Conservation (phyloP, 2,888 invertebrate species). For the Timema cristinae region DNA sequence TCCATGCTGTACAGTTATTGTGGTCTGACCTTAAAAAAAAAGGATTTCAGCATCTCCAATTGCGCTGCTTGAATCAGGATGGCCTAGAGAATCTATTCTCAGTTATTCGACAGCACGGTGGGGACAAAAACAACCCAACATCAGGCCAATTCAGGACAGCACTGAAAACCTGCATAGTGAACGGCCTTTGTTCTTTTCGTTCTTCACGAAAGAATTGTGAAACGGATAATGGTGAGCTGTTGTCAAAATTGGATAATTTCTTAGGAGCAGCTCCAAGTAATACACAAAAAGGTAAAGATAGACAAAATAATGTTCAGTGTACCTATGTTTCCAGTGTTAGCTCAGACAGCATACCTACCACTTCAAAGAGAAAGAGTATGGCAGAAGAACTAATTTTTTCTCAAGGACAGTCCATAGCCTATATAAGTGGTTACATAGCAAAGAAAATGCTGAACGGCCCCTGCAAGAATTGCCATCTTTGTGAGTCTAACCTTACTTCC, state of each 20-base stretch:
- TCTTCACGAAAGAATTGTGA: background rate
- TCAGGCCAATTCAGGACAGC: background rate
- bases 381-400: background rate
- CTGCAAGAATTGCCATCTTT: background rate
- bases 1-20: background rate
- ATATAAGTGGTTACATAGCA: background rate
- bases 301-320: background rate
- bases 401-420: background rate
- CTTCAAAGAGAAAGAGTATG: background rate
- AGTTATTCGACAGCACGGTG: no score
- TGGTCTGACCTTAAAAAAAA: background rate
- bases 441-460: background rate
- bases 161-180: background rate
- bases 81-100: background rate
- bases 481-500: background rate
- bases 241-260: background rate
- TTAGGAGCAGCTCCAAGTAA: background rate
- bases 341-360: background rate
- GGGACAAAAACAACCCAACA: background rate
- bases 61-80: background rate
- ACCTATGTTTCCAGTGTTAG: background rate
- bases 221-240: background rate
- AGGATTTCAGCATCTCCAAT: background rate
- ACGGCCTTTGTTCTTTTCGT: background rate
- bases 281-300: background rate